Conservation (phyloP, 1,140 invertebrate genomes). For the Triops cancriformis region DNA sequence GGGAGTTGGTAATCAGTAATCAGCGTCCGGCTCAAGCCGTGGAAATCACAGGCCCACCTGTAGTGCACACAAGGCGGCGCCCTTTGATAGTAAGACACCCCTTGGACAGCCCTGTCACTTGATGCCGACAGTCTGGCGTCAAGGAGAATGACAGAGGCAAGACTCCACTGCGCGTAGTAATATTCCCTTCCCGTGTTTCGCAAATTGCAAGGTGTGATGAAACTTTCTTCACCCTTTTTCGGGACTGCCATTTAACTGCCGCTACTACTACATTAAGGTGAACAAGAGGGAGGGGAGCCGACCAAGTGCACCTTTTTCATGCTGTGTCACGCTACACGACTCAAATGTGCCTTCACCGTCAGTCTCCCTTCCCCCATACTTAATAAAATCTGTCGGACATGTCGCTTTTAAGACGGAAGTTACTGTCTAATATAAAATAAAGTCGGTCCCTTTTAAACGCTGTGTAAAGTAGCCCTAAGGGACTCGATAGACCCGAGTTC, state of each 20-base stretch:
- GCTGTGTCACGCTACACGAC: background rate
- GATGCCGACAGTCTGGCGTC: slow-evolving; percentile 7
- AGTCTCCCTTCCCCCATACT: background rate
- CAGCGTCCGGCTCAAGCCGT: slow-evolving; percentile 7
- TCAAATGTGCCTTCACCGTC: background rate
- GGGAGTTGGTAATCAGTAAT: background rate
- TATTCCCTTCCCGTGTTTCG: background rate
- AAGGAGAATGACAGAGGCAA: background rate
- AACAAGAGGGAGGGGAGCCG: background rate
- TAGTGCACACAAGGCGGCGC: slow-evolving; percentile 7
- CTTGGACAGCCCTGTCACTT: background rate
- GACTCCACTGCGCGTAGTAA: background rate
- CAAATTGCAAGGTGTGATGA: slow-evolving; percentile 13
- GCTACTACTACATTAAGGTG: background rate
- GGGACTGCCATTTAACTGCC: background rate
- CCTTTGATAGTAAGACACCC: background rate
- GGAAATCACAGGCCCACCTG: slow-evolving; percentile 4
- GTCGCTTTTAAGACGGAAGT: background rate
- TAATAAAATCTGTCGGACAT: background rate
- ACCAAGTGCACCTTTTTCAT: background rate
- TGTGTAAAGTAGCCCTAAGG: background rate
- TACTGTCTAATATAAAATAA: background rate
- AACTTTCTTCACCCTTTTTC: slow-evolving; percentile 1
- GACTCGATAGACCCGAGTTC: background rate
- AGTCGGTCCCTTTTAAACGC: background rate